Percentiles rank a stretch among this genome's conserved stretches.
Evolutionary conservation across 1,140 invertebrate species (phyloP).

Genomic region (Acyrthosiphon pisum): DNA sequence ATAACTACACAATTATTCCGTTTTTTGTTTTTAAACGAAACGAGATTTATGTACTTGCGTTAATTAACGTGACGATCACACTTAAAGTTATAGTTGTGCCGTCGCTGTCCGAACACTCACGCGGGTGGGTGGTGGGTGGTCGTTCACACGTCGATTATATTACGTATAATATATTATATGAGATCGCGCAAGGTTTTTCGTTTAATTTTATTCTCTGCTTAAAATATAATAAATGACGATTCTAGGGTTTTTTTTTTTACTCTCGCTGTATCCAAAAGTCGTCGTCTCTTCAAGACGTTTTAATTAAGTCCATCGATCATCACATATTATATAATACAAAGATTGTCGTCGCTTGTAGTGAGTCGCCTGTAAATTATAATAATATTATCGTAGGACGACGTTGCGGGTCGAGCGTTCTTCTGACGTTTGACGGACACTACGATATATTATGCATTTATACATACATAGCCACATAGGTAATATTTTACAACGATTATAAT

Average conservation of each 20-base stretch:
- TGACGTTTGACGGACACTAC: neutral
- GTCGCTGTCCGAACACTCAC: neutral
- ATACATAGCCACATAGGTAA: neutral
- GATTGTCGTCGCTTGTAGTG: neutral
- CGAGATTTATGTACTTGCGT: slow-evolving; percentile 19
- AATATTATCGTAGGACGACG: neutral
- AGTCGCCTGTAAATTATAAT: neutral
- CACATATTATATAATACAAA: neutral
- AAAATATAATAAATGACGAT: neutral
- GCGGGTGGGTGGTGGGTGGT: neutral
- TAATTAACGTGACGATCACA: slow-evolving; percentile 1
- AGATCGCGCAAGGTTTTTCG: slow-evolving; percentile 17
- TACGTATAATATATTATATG: neutral
- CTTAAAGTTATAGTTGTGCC: neutral
- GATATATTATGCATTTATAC: too few species aligned
- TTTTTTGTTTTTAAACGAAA: slow-evolving; percentile 12
- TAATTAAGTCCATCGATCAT: neutral
- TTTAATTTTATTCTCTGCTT: neutral
- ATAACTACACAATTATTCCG: neutral
- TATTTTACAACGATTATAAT: neutral
- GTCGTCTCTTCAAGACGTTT: neutral
- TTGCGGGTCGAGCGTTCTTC: neutral
- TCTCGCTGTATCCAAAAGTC: neutral
- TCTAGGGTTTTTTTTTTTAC: neutral
- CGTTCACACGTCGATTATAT: slow-evolving; percentile 26